Evolutionary conservation across 1,140 invertebrate species (phyloP), one percentile per base, ranked within the genome.

Genomic region (Metaphire vulgaris): DNA sequence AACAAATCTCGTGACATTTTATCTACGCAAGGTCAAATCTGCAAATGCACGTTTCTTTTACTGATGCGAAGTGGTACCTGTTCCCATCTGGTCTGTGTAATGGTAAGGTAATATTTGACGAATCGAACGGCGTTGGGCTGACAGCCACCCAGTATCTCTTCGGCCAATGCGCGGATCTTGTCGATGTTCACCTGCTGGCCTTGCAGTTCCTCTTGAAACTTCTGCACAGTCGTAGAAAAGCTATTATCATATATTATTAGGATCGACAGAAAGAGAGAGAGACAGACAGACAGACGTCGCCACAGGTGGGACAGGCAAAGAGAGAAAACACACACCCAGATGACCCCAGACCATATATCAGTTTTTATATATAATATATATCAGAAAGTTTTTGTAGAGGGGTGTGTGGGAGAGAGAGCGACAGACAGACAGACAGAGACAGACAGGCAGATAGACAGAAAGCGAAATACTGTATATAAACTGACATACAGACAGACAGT

Each of bases 71-170:
- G 1, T 16, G 71, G 72, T 77, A 86, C 84, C 82, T 86, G 85
- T 71, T 86, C 85, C 96, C 96, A 99, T 81, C 96, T 88, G 14
- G 95, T 94, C 81, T 97, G 93, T 78, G 98, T 98, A 77, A 98
- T 97, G 0, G 95, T 96, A 70, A 98, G 95, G 95, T 96, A 98
- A 85, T 98, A 96, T 85, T 96, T 96, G 82, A 99, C 97, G 34
- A 97, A 95, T 73, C 91, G 90, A 26, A 95, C 92, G 31, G 93
- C 95, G 86, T 98, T 96, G 0, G 95, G 94, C 88, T 99, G 96
- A 74, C 95, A 93, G 84, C 96, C 96, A 34, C 89, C 89, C 16
- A 98, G 88, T 77, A 98, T 96, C 32, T 90, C 89, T 81, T 95
- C 92, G 0, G 95, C 96, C 73, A 98, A 88, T 12, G 90, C 88